A percentile compares a stretch with the other conserved stretches of the same genome.
phyloP scores from a whole-genome alignment of 2,797 vertebrate species.

The Urocyon cinereoargenteus region DNA sequence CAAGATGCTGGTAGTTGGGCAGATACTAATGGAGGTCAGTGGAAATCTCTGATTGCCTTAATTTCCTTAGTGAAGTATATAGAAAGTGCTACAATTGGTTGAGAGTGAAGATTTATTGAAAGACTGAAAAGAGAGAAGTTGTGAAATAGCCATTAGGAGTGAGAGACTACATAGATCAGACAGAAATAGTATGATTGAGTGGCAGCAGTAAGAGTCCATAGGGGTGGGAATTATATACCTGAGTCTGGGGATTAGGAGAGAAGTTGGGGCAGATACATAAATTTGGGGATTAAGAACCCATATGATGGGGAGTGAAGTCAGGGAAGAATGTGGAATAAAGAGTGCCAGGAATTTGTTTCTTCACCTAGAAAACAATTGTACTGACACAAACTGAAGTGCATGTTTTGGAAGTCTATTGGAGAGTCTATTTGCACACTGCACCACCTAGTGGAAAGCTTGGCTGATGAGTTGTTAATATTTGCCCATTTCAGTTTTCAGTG shows the following conservation, averaged over 20 bases:
- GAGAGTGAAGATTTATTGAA: not conserved
- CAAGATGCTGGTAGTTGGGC: not conserved
- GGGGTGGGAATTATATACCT: not conserved
- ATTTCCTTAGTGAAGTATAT: not conserved
- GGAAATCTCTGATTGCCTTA: not conserved
- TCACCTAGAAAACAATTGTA: not conserved
- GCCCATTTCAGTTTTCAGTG: not conserved
- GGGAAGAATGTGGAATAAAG: not conserved
- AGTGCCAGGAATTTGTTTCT: not conserved
- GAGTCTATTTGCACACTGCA: not conserved
- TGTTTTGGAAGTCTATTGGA: not conserved
- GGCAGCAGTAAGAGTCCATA: not conserved
- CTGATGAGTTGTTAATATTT: not conserved
- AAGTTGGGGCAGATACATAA: not conserved
- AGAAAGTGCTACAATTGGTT: not conserved
- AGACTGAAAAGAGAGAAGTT: not conserved
- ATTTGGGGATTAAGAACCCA: not conserved
- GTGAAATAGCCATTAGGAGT: not conserved
- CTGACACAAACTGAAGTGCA: not conserved
- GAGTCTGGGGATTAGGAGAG: not conserved
- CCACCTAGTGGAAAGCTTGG: not conserved
- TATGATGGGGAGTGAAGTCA: not conserved
- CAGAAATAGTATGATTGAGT: not conserved
- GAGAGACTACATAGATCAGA: not conserved
- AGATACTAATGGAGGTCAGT: not conserved